Percentiles rank a stretch among this genome's conserved stretches.
Evolutionary conservation across 2,888 invertebrate genomes (phyloP).

Genomic region (Sphaerophoria rueppellii): DNA sequence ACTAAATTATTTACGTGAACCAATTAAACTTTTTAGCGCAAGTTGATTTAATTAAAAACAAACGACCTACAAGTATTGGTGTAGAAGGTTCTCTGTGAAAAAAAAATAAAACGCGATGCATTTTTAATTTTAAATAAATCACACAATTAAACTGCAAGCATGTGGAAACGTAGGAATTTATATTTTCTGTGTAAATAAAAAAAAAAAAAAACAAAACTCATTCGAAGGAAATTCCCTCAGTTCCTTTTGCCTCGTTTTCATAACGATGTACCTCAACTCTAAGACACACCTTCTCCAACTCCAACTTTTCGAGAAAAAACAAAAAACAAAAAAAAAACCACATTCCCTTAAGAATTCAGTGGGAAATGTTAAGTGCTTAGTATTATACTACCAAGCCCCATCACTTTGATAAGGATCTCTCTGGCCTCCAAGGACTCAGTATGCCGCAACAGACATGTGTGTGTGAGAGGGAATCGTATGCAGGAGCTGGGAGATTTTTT

Average conservation of each 20-base stretch:
- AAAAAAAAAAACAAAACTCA: neutral
- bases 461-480: slow-evolving; percentile 8
- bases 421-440: slow-evolving; percentile 48
- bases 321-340: slow-evolving; percentile 46
- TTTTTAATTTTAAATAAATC: slow-evolving; percentile 65
- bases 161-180: slow-evolving; percentile 8
- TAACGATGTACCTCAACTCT: slow-evolving; percentile 51
- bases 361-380: slow-evolving; percentile 72
- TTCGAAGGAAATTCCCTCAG: slow-evolving; percentile 52
- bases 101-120: slow-evolving; percentile 26
- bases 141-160: slow-evolving; percentile 56
- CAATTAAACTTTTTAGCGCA: neutral
- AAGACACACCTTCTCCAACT: slow-evolving; percentile 13
- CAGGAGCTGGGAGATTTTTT: slow-evolving; percentile 27
- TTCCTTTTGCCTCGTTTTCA: slow-evolving; percentile 56
- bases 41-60: neutral
- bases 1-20: no score
- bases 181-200: neutral
- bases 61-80: neutral
- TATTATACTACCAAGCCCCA: slow-evolving; percentile 64
- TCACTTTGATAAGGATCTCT: slow-evolving; percentile 69
- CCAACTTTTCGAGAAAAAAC: slow-evolving; percentile 37
- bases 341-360: slow-evolving; percentile 64
- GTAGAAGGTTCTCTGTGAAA: neutral
- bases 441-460: slow-evolving; percentile 41